Percentiles rank a stretch among this genome's conserved stretches.
Conservation (phyloP, 1,140 invertebrate species). For the Drosophila rhopaloa region DNA sequence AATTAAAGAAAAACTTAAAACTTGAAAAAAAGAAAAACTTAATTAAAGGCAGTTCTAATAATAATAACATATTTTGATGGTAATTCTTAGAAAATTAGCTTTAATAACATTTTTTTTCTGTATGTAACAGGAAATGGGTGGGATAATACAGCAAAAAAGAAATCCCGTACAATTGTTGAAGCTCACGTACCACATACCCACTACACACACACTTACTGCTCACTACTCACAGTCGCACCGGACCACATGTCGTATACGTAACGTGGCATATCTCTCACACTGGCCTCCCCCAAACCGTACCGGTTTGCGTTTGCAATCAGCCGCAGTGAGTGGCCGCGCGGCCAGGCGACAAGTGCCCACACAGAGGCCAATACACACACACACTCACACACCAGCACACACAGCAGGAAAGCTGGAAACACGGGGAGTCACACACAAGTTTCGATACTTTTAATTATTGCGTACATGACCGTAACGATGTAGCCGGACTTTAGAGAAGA, state of each 20-base stretch:
- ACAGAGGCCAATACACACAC: slow-evolving; percentile 30
- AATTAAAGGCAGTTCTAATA: too few relatives aligned
- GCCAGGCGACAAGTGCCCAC: slow-evolving; percentile 72
- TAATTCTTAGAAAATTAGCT: too few relatives aligned
- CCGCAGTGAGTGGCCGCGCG: slow-evolving; percentile 69
- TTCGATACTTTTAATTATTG: slow-evolving; percentile 84
- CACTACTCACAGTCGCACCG: slow-evolving; percentile 4
- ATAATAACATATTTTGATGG: too few relatives aligned
- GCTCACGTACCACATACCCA: slow-evolving; percentile 73
- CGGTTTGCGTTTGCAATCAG: slow-evolving; percentile 75
- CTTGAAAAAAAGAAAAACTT: too few relatives aligned
- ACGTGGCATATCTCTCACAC: slow-evolving; percentile 67
- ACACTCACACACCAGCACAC: slow-evolving; percentile 24
- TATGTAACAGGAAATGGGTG: slow-evolving; percentile 1
- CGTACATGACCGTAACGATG: slow-evolving; percentile 81
- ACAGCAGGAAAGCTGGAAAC: slow-evolving; percentile 3
- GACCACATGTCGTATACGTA: slow-evolving; percentile 78
- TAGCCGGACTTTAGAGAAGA: slow-evolving; percentile 71
- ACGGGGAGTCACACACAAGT: slow-evolving; percentile 49
- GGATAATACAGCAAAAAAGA: slow-evolving; percentile 23
- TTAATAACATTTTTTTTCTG: not conserved
- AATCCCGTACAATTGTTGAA: slow-evolving; percentile 76
- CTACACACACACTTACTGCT: slow-evolving; percentile 6
- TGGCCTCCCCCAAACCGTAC: slow-evolving; percentile 14
- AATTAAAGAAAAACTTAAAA: too few relatives aligned